phyloP scores from a whole-genome alignment of 2,888 invertebrate species.

The Anodontia alba region DNA sequence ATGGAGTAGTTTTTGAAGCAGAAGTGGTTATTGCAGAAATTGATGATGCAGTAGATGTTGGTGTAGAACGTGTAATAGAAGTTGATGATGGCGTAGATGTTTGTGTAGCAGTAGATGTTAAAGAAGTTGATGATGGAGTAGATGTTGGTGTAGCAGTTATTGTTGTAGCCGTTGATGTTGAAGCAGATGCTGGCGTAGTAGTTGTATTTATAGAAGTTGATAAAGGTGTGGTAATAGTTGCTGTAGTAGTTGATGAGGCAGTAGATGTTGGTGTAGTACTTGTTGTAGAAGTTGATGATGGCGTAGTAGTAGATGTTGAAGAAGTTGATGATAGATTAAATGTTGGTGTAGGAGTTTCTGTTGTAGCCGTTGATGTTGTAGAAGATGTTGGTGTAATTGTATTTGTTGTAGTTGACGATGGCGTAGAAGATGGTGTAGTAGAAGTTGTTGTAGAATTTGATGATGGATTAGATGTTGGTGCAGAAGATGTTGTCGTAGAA shows the following conservation, averaged over 20 bases:
- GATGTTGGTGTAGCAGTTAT: neutral
- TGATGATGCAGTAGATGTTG: neutral
- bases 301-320: neutral
- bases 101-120: neutral
- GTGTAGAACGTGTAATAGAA: neutral
- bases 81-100: neutral
- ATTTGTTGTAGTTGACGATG: neutral
- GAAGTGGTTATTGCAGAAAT: neutral
- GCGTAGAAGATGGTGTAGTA: neutral
- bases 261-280: neutral
- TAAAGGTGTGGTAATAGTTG: neutral
- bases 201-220: neutral
- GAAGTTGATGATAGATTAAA: neutral
- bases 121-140: neutral
- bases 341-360: neutral
- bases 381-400: neutral
- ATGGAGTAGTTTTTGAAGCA: neutral
- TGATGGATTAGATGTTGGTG: neutral
- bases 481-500: neutral
- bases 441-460: neutral
- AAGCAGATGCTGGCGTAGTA: neutral
- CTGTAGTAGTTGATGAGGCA: neutral
- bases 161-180: neutral
- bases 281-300: neutral
- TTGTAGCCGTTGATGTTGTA: neutral